Evolutionary conservation across 1,140 invertebrate genomes (phyloP), one percentile per base, ranked within the genome.

Genomic region (Drosophila pseudoananassae): DNA sequence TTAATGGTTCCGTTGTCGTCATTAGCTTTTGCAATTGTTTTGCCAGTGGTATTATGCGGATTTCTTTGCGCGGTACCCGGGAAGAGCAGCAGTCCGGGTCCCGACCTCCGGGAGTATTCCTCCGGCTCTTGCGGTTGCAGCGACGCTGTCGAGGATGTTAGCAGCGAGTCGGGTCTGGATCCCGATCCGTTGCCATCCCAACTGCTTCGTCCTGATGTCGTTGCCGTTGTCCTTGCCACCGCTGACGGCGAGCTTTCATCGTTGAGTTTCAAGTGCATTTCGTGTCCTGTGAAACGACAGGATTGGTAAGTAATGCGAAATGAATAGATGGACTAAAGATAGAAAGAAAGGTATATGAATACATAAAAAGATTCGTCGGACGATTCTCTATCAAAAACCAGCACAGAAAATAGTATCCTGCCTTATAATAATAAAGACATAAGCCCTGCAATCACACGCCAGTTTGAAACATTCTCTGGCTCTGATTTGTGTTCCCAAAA

Each of bases 31-130:
- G 69, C 60, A 65, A 55, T 68, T 55, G 72, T 74, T 63, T 60
- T 61, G 47, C 57, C 43, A 55, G 58, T 20, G 31, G 38, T 57
- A 70, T 66, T 75, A 60, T 50, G 66, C 64, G 78, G 64, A 72
- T 81, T 71, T 46, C 68, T 63, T 50, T 63, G 75, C 15, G 76
- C 84, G 12, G 58, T 73, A 33, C 84, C 84, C 1, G 83, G 83
- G 52, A 88, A 88, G 23, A 88, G 69, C 53, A 88, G 33, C 14
- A 89, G 61, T n/a, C 82, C 82, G 1, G 78, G 78, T 25, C 75
- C 75, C n/a, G 46, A 33, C 27, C 54, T 52, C 23, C 64, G 23
- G 31, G 1, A 1, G 2, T 38, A 29, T 6, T 47, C 17, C 61
- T 38, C 20, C 36, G 31, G 2, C n/a, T 14, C 36, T 54, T 47